Evolutionary conservation across 2,797 vertebrate species (phyloP).

Genomic region (Anguilla obscura): DNA sequence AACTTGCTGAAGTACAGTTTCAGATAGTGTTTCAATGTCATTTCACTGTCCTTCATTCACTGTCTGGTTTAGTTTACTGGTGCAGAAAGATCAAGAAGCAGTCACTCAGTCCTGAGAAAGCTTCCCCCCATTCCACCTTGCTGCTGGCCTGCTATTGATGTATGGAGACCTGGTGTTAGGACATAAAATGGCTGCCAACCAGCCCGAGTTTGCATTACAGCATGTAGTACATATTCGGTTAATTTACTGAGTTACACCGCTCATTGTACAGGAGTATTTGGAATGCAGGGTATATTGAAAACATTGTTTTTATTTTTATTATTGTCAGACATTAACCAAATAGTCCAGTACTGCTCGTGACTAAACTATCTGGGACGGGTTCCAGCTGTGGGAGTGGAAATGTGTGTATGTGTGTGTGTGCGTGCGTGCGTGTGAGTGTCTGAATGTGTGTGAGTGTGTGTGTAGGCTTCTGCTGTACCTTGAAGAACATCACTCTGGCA

Average conservation of each 20-base stretch:
- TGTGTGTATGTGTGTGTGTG: constrained; percentile 33
- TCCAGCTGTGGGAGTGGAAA: neutral
- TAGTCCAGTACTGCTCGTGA: neutral
- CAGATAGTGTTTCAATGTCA: constrained; percentile 11
- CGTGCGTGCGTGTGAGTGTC: constrained; percentile 33
- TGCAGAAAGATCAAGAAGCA: neutral
- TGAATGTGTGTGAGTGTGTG: constrained; percentile 11
- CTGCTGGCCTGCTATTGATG: neutral
- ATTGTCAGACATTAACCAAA: neutral
- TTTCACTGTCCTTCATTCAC: neutral
- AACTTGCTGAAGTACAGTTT: neutral
- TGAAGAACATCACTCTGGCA: neutral
- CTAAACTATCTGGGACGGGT: neutral
- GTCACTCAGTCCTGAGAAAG: neutral
- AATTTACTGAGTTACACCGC: neutral
- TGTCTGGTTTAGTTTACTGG: constrained; percentile 5
- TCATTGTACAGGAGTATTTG: neutral
- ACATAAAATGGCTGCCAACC: constrained; percentile 19
- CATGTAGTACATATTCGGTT: neutral
- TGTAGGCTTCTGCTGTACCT: too few relatives aligned
- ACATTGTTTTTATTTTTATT: neutral
- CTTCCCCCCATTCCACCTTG: neutral
- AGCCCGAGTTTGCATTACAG: neutral
- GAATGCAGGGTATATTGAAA: neutral
- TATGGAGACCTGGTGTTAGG: neutral